Evolutionary conservation across 2,113 vertebrate species (phyloP), one percentile per base, ranked within the genome.

Genomic region (Eubucco bourcierii): DNA sequence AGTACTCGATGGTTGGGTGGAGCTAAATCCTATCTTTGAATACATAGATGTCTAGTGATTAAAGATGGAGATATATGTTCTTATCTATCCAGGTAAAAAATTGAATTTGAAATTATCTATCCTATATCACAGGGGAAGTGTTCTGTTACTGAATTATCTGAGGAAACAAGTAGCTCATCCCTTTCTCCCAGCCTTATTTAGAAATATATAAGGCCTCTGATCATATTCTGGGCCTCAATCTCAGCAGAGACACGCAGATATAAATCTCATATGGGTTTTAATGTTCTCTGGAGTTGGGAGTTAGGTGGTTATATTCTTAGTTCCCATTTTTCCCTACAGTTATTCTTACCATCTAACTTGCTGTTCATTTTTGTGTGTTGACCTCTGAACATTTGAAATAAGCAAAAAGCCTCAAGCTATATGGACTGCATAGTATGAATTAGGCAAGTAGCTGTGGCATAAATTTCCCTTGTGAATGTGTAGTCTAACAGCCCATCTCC

Each of bases 401-500:
- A 34, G 7, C 34, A 76, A 33, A 84, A 90, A 81, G 21, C 12
- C 17, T 15, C 18, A 46, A 82, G 3, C 15, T 87, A 9, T 88
- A 44, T 88, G n/a, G 7, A 52, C 20, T 44, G 20, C 4, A 29
- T 21, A 50, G 15, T 50, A 59, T 44, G 55, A 75, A 75, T 92
- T 87, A 84, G 20, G 50, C 24, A 67, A 65, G 53, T 87, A 87
- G 10, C 23, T 68, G n/a, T 76, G 81, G 47, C 86, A 90, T 68
- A 90, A 86, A 76, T 94, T 92, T 94, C 75, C n/a, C 50, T 55
- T 8, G 4, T 73, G 87, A 82, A 87, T 73, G 34, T 81, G 87
- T 68, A 70, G 72, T 46, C 81, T 94, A 96, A 82, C 78, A 87
- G 34, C 14, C 74, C 76, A 87, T 87, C 92, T 91, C 90, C 77